These are phyloP conservation scores for Bombus pascuorum DNA, from an alignment of 1,140 invertebrate species.

Conservation along the genomic window DNA sequence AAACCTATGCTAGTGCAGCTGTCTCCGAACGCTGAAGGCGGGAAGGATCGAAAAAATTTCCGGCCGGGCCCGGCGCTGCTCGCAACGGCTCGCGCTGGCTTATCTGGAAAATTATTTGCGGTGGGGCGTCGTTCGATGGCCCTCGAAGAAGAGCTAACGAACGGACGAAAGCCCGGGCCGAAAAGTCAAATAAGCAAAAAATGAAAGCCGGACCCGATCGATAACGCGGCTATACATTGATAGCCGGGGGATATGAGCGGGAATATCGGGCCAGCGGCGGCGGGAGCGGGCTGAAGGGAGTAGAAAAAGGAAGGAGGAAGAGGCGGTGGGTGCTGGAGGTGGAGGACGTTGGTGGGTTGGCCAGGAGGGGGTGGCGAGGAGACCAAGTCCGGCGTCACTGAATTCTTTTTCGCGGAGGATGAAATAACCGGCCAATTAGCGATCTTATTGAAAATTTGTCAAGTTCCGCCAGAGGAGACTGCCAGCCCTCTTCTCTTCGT, in stretches of 20 bases:
- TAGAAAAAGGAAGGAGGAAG: neutral
- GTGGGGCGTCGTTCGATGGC: conserved; percentile 66
- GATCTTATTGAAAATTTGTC: conserved; percentile 72
- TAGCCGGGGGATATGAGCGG: conserved; percentile 49
- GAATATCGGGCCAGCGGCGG: conserved; percentile 43
- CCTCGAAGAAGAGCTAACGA: conserved; percentile 68
- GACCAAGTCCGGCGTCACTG: conserved; percentile 51
- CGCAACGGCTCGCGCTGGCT: conserved; percentile 24
- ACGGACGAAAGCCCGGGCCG: conserved; percentile 63
- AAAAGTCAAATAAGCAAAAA: conserved; percentile 72
- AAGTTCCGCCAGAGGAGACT: conserved; percentile 59
- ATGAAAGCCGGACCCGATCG: conserved; percentile 61
- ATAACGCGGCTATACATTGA: conserved; percentile 58
- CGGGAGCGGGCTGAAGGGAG: neutral
- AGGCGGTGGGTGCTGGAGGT: neutral
- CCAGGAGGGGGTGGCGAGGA: conserved; percentile 14
- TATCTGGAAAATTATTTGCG: conserved; percentile 65
- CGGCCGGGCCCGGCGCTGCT: neutral
- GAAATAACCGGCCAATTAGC: conserved; percentile 71
- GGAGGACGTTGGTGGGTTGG: neutral
- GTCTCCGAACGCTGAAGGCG: neutral
- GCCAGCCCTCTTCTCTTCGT: neutral
- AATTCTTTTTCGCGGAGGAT: conserved; percentile 61
- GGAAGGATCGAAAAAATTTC: conserved; percentile 18
- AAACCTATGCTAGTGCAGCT: neutral